Percentiles rank a stretch among this genome's conserved stretches.
Conservation (phyloP, 2,888 invertebrate species). For the Osmoderma eremita region DNA sequence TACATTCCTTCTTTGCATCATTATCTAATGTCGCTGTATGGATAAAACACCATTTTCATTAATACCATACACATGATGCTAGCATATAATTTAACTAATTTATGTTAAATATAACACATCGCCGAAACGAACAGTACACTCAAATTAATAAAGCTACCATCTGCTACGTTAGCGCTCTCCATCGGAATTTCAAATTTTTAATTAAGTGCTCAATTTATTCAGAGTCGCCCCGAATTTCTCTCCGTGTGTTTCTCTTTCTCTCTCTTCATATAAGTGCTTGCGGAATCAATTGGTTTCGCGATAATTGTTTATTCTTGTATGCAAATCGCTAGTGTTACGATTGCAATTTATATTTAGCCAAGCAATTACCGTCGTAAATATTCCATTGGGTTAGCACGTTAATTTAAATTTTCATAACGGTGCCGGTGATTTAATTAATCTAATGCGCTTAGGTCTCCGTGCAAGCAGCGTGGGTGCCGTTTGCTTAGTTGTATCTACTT, state of each 20-base stretch:
- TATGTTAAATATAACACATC: not conserved
- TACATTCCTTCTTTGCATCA: no score
- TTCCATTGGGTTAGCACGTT: slow-evolving; percentile 12
- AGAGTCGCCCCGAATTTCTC: not conserved
- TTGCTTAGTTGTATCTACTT: slow-evolving; percentile 1
- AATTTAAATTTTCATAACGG: slow-evolving; percentile 17
- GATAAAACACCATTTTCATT: not conserved
- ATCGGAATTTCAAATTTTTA: slow-evolving; percentile 18
- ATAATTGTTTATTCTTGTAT: slow-evolving; percentile 24
- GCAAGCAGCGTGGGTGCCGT: not conserved
- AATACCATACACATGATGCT: not conserved
- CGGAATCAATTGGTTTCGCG: slow-evolving; percentile 19
- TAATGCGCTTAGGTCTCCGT: slow-evolving; percentile 7
- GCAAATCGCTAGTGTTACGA: slow-evolving; percentile 6
- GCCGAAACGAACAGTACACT: not conserved
- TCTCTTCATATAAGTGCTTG: not conserved
- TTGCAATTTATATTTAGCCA: slow-evolving; percentile 4
- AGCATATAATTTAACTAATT: not conserved
- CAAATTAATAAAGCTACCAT: slow-evolving; percentile 11
- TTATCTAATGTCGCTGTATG: not conserved
- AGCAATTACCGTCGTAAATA: slow-evolving; percentile 10
- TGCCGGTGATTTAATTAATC: slow-evolving; percentile 2
- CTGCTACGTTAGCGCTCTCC: not conserved
- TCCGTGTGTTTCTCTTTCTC: no score
- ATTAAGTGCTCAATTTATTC: not conserved